phyloP scores from a whole-genome alignment of 2,113 vertebrate genomes.

The Galbula dea region DNA sequence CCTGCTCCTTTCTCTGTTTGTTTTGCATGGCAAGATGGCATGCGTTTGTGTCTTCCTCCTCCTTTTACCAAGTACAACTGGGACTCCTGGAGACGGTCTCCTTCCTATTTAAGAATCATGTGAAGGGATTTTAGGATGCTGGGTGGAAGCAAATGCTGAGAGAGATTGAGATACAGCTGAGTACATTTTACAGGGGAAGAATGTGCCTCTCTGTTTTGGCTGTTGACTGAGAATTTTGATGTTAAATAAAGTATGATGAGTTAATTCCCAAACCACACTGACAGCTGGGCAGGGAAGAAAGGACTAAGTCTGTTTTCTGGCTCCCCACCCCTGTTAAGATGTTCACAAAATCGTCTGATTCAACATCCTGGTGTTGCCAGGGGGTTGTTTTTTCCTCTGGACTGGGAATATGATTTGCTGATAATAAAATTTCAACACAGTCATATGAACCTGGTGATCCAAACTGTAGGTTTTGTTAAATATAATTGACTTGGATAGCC shows the following conservation, averaged over 20 bases:
- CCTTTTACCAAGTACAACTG: neutral
- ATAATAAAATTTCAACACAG: neutral
- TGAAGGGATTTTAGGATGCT: neutral
- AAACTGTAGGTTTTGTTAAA: neutral
- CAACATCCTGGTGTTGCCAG: neutral
- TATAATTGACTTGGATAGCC: neutral
- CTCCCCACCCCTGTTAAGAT: neutral
- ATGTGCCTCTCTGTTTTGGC: neutral
- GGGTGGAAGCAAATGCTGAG: neutral
- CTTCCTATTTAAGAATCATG: neutral
- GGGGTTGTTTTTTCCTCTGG: neutral
- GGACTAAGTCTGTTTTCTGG: neutral
- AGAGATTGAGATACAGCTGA: neutral
- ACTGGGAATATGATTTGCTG: neutral
- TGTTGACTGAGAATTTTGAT: slow-evolving; percentile 28
- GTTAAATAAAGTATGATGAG: slow-evolving; percentile 38
- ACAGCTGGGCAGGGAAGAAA: slow-evolving; percentile 13
- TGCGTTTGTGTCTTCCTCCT: neutral
- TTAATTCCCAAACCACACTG: slow-evolving; percentile 29
- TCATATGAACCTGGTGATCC: neutral
- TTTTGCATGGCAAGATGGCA: neutral
- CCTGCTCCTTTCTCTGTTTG: neutral
- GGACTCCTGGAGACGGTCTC: neutral
- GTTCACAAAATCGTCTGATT: neutral
- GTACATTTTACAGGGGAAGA: slow-evolving; percentile 13